Conservation (phyloP, 2,888 invertebrate species). For the Cordilura impudica region DNA sequence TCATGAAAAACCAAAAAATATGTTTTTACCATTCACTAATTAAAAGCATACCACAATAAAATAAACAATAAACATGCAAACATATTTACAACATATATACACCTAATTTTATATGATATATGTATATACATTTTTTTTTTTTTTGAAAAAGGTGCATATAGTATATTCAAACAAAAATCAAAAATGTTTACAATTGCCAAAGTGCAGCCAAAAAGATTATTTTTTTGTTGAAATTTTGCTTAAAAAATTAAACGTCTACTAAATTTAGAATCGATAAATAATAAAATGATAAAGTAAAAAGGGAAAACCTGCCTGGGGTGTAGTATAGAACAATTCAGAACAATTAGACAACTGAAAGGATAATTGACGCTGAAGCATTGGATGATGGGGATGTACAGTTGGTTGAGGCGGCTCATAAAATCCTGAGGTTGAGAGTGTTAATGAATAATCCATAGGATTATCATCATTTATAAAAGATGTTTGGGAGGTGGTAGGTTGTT, state of each 20-base stretch:
- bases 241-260: slow-evolving; percentile 33
- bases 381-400: slow-evolving; percentile 36
- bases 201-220: slow-evolving; percentile 29
- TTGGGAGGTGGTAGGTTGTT: slow-evolving; percentile 1
- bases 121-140: not conserved
- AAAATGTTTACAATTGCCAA: slow-evolving; percentile 17
- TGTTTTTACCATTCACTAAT: not conserved
- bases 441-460: slow-evolving; percentile 34
- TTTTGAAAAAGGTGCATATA: slow-evolving; percentile 49
- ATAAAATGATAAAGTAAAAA: slow-evolving; percentile 58
- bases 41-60: not conserved
- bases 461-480: slow-evolving; percentile 20
- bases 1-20: too few species aligned
- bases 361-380: slow-evolving; percentile 47
- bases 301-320: slow-evolving; percentile 72
- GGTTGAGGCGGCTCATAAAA: slow-evolving; percentile 69
- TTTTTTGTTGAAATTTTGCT: not conserved
- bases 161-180: slow-evolving; percentile 8
- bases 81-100: slow-evolving; percentile 69
- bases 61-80: slow-evolving; percentile 65
- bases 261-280: slow-evolving; percentile 40
- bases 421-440: slow-evolving; percentile 52
- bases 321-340: slow-evolving; percentile 64
- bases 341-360: slow-evolving; percentile 64
- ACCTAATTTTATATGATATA: slow-evolving; percentile 20